Conservation (phyloP, 2,797 vertebrate genomes). For the Bradypodion ventrale region DNA sequence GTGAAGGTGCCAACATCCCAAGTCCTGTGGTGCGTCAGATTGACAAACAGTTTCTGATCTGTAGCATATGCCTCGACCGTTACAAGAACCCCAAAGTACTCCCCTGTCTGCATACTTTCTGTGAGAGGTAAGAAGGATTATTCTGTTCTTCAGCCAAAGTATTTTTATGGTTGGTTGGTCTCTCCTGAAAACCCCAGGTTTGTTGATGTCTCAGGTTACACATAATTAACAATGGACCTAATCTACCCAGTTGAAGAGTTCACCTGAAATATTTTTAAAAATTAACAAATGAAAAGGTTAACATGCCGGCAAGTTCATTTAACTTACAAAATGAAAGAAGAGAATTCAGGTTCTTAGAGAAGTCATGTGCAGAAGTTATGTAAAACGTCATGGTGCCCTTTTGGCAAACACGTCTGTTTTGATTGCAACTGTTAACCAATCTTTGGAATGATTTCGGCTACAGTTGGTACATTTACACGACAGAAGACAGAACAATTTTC, state of each 20-base stretch:
- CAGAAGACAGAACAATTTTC: not conserved
- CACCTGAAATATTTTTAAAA: constrained; percentile 21
- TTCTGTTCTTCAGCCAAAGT: not conserved
- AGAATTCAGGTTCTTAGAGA: constrained; percentile 3
- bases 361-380: constrained; percentile 18
- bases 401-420: not conserved
- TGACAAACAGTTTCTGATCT: constrained; percentile 99
- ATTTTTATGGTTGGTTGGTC: not conserved
- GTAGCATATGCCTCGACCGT: constrained; percentile 99
- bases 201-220: constrained; percentile 31
- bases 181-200: not conserved
- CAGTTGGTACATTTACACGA: not conserved
- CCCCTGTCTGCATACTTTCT: constrained; percentile 98
- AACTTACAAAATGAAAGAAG: not conserved
- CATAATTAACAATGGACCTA: not conserved
- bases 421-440: not conserved
- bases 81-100: constrained; percentile 98
- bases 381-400: constrained; percentile 23
- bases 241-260: constrained; percentile 6
- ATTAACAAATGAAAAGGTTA: constrained; percentile 33
- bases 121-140: constrained; percentile 89
- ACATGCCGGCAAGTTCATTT: not conserved
- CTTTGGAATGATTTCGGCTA: not conserved
- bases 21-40: constrained; percentile 98
- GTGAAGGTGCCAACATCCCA: constrained; percentile 91